Evolutionary conservation across 2,113 vertebrate genomes (phyloP).

Genomic region (Camelus dromedarius): DNA sequence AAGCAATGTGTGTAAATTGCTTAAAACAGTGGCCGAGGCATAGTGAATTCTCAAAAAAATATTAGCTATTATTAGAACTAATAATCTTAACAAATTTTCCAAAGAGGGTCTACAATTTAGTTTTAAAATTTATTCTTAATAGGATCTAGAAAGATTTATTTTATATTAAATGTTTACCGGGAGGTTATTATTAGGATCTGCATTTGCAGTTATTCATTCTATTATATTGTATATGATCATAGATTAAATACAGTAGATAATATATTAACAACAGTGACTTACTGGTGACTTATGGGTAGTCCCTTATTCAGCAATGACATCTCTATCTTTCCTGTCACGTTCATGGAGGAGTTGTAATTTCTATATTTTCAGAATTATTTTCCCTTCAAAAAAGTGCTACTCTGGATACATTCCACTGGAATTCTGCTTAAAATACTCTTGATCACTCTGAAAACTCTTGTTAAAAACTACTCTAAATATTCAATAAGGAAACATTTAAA

Average conservation of each 20-base stretch:
- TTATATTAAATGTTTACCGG: neutral
- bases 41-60: neutral
- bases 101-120: neutral
- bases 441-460: neutral
- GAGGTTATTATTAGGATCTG: neutral
- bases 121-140: slow-evolving; percentile 11
- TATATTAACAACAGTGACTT: neutral
- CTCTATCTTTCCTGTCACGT: neutral
- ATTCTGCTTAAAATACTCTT: neutral
- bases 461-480: slow-evolving; percentile 40
- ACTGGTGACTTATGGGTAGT: neutral
- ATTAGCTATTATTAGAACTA: neutral
- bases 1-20: neutral
- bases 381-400: neutral
- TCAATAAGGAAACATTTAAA: slow-evolving; percentile 33
- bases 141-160: neutral
- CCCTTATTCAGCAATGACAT: neutral
- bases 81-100: neutral
- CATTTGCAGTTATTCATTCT: neutral
- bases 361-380: slow-evolving; percentile 38
- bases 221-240: neutral
- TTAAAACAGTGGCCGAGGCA: neutral
- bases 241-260: neutral
- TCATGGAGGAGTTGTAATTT: neutral
- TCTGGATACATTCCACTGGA: neutral